Base-by-base conservation (phyloP, 2,113 vertebrate species). In the Gambusia holbrooki region DNA sequence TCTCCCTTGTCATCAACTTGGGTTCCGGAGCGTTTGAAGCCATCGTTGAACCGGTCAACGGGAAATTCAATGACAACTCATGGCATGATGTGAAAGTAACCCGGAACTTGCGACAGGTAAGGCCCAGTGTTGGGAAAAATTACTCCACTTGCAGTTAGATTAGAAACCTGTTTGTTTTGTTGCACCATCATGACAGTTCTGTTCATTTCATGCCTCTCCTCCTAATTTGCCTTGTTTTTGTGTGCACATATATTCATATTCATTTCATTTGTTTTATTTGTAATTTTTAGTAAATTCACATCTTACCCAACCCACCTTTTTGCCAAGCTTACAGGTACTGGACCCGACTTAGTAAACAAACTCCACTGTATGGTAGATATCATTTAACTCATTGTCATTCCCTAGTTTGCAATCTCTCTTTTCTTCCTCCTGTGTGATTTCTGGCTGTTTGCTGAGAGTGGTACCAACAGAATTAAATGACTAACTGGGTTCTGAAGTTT, bases 321-420 rank as follows among this genome's bases (percentile, higher is more conserved):
- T 94, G 90, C 94, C 96, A 97, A 99, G 97, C 96, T 96, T 96
- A 97, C 96, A 96, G 96, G 95, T 95, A 94, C 94, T 95, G 97
- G 97, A 97, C 94, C 95, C 95, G 94, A 95, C 95, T 95, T 97
- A 96, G 95, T 97, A 96, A 99, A 99, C 96, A 98, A 96, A 95
- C 97, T 99, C 94, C 98, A 97, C 94, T 99, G 97, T 97, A 94
- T 98, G 98, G 98, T 99, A 99, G 96, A 98, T 98, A 99, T 97
- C 96, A 97, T 96, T 96, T n/a, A 58, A 25, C 92, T 96, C 95
- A 93, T 96, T 96, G 90, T 97, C 93, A 92, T 96, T 93, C 91
- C 95, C 96, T 96, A 94, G 95, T 97, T 97, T 98, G 96, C 96
- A 92, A 95, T 99, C 96, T 93, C 91, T 93, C 94, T 81, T 87